phyloP scores from a whole-genome alignment of 2,113 vertebrate genomes.

The Menidia beryllina region DNA sequence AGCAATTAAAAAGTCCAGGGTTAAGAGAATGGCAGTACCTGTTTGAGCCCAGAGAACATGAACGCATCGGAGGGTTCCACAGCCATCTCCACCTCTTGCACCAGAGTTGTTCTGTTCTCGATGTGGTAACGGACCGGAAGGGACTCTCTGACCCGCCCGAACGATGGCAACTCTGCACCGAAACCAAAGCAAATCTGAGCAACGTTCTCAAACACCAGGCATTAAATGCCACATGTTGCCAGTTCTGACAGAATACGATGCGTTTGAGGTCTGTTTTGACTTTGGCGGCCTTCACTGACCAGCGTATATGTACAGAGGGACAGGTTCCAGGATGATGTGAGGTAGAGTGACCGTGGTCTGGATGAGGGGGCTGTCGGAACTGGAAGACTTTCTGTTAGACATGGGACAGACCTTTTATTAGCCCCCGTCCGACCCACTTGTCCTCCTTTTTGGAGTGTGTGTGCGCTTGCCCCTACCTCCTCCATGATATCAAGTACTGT shows the following conservation, averaged over 20 bases:
- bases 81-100: conserved; percentile 95
- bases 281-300: conserved; percentile 79
- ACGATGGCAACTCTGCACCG: conserved; percentile 90
- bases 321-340: conserved; percentile 89
- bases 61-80: conserved; percentile 98
- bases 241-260: too few relatives aligned
- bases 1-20: not conserved
- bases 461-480: conserved; percentile 79
- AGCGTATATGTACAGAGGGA: conserved; percentile 93
- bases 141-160: conserved; percentile 94
- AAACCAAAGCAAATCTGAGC: not conserved
- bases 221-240: too few relatives aligned
- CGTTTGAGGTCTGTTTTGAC: not conserved
- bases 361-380: conserved; percentile 84
- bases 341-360: conserved; percentile 89
- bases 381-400: conserved; percentile 83
- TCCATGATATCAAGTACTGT: conserved; percentile 92
- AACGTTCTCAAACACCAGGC: not conserved
- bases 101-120: conserved; percentile 90
- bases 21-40: conserved; percentile 79
- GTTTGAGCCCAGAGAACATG: conserved; percentile 99
- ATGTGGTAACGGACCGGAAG: conserved; percentile 93
- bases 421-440: not conserved
- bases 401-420: not conserved
- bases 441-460: too few relatives aligned